Evolutionary conservation across 2,888 invertebrate species (phyloP).

Genomic region (Andrena haemorrhoa): DNA sequence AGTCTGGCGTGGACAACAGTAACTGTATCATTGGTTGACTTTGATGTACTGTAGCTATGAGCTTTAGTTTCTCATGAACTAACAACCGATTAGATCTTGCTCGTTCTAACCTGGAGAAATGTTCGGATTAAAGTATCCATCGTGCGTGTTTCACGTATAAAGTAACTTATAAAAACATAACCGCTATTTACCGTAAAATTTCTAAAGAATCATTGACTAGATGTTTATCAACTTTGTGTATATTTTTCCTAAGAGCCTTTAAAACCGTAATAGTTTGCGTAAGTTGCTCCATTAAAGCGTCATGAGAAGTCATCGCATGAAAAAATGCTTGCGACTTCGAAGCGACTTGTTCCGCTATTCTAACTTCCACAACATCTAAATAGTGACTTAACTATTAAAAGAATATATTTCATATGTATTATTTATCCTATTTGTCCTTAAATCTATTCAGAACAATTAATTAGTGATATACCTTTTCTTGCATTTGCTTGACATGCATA

Average conservation of each 20-base stretch:
- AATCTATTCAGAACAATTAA: not conserved
- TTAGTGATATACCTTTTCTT: slow-evolving; percentile 89
- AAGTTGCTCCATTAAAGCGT: slow-evolving; percentile 98
- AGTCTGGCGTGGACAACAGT: slow-evolving; percentile 97
- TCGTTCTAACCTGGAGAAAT: slow-evolving; percentile 86
- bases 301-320: slow-evolving; percentile 99
- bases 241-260: slow-evolving; percentile 90
- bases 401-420: slow-evolving; percentile 25
- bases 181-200: slow-evolving; percentile 86
- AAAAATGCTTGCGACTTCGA: slow-evolving; percentile 98
- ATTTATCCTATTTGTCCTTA: slow-evolving; percentile 3
- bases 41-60: slow-evolving; percentile 98
- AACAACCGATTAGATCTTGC: slow-evolving; percentile 88
- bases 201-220: slow-evolving; percentile 93
- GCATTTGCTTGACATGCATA: slow-evolving; percentile 88
- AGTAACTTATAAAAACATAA: not conserved
- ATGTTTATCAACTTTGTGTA: slow-evolving; percentile 91
- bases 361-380: slow-evolving; percentile 97
- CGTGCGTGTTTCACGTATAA: not conserved
- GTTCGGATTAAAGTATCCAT: not conserved
- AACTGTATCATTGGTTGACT: slow-evolving; percentile 99
- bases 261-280: slow-evolving; percentile 92
- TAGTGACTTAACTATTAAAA: slow-evolving; percentile 92
- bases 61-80: slow-evolving; percentile 91
- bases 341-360: slow-evolving; percentile 96